Base-by-base conservation (phyloP, 1,140 invertebrate genomes). In the Drosophila obscura region DNA sequence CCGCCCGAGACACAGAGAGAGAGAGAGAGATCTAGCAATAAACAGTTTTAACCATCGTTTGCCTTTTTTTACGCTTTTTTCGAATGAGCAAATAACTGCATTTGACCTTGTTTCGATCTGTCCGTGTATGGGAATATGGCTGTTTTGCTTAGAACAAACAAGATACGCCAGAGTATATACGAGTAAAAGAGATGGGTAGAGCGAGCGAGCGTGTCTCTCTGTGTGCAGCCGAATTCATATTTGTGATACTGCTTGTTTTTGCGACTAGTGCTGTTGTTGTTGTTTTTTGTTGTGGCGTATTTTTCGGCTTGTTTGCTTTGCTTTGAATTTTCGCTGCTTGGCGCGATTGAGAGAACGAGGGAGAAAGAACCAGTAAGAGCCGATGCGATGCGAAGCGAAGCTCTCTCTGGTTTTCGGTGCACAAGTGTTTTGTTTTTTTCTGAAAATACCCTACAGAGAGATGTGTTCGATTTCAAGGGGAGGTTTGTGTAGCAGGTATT, bases 61-160 rank as follows among this genome's bases (percentile, higher is more conserved):
- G 26, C 11, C 8, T 19, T 53, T 53, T 45, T 44, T 44, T 62
- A 16, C 22, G 69, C 46, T 79, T 63, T 68, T 56, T 64, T 8
- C 72, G 71, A 57, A 64, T 87, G 46, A 63, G 62, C 78, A 87
- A 87, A 87, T 87, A 90, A 90, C 88, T 90, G 88, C 88, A 90
- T 88, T 90, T 90, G 88, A 90, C 88, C 88, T 90, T 90, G 88
- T 90, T 90, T 90, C 68, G 73, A 52, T 52, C 39, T 76, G 64
- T 48, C 52, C 57, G 26, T 78, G 82, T 85, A 59, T 87, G 64
- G 28, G 82, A 73, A 16, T 22, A 22, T 57, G 15, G 41, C 11
- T 57, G 28, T 39, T 39, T 63, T 58, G 68, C 66, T 87, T 88
- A 87, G 82, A 87, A 87, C 78, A 87, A 87, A 82, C 82, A 87